Percentiles rank a stretch among this genome's conserved stretches.
Conservation (phyloP, 2,888 invertebrate species). For the Amiota minor region DNA sequence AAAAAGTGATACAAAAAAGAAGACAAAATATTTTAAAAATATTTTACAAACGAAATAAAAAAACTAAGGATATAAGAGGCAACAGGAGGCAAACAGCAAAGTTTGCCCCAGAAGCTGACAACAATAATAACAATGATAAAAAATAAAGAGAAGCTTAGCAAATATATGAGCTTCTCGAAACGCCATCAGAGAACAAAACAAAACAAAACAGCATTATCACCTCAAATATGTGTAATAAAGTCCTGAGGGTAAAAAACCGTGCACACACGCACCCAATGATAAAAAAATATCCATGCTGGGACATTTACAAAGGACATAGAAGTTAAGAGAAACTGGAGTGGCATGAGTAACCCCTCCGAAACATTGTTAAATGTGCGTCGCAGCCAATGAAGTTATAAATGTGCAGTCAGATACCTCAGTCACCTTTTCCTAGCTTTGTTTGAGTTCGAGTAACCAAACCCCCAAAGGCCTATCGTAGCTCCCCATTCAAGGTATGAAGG, state of each 20-base stretch:
- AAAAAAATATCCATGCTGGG: constrained; percentile 30
- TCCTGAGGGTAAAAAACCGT: constrained; percentile 51
- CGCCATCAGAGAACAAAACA: constrained; percentile 23
- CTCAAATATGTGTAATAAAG: constrained; percentile 67
- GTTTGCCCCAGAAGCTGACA: constrained; percentile 40
- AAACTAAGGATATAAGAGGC: neutral
- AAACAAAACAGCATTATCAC: constrained; percentile 55
- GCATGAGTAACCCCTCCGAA: no score
- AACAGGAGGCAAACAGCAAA: constrained; percentile 49
- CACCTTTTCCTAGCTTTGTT: neutral
- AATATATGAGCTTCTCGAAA: neutral
- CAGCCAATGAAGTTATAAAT: constrained; percentile 63
- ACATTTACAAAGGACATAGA: constrained; percentile 8
- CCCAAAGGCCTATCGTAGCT: neutral
- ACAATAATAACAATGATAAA: constrained; percentile 30
- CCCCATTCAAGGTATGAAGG: constrained; percentile 4
- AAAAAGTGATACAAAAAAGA: neutral
- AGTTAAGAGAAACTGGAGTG: neutral
- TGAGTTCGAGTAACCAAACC: neutral
- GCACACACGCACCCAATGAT: constrained; percentile 38
- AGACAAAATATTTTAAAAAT: constrained; percentile 7
- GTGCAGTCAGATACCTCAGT: constrained; percentile 39
- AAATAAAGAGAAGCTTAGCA: neutral
- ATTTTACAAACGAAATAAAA: constrained; percentile 14
- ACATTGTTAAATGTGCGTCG: neutral